Evolutionary conservation across 2,888 invertebrate genomes (phyloP), one percentile per base, ranked within the genome.

Genomic region (Protonemura montana): DNA sequence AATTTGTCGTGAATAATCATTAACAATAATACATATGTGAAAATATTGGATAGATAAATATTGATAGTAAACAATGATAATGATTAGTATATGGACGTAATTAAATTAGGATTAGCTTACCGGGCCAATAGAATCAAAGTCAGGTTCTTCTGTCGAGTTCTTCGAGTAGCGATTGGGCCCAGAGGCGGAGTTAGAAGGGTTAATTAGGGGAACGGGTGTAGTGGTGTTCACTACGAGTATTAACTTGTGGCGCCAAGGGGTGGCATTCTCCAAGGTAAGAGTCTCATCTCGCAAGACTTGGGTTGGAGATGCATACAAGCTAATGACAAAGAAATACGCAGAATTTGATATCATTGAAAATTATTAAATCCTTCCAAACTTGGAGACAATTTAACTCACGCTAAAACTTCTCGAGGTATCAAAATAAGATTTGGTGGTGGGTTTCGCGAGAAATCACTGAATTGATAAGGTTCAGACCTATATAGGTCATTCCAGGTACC

Each of bases 161-260:
- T 87, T 86, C 78, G 85, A 86, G 76, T 85, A 87, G 86, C 88
- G 82, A 86, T 87, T 29, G 13, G 21, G 21, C 59, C 13, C 21
- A 21, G 35, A 35, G 10, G 59, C 59, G 59, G 59, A 59, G 59
- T 6, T 3, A 35, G 59, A 7, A 1, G 59, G 59, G 21, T 59
- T 59, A 21, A 59, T 10, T 1, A 59, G 13, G 21, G 59, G 13
- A 21, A 59, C 21, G 1, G 93, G 94, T 0, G 93, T 93, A 0
- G 94, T 94, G 0, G 95, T 95, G 88, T 94, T 93, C 3, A 95
- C 93, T 88, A 94, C 91, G 5, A 95, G 91, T 85, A 94, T 92
- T 7, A 94, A 90, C 88, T 93, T 93, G 88, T 94, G 93, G 2
- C 92, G 93, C 87, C 93, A 91, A 0, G 94, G 93, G 89, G 92